These are phyloP conservation scores for Arremon brunneinucha DNA, from an alignment of 2,797 vertebrate genomes.

Conservation along the genomic window DNA sequence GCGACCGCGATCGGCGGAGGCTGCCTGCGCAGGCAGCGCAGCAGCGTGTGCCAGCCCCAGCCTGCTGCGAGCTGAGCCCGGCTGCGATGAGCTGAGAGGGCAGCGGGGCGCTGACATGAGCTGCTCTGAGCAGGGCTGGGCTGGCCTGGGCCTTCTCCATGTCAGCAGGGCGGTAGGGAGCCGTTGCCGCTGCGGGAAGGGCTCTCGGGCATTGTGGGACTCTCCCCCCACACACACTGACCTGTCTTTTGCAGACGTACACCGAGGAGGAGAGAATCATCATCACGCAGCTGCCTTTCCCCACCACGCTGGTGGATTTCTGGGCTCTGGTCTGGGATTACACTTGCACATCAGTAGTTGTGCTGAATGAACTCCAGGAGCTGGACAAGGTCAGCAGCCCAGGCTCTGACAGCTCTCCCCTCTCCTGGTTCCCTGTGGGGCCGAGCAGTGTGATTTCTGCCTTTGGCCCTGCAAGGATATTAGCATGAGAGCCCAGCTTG, in stretches of 20 bases:
- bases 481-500: not conserved
- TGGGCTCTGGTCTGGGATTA: conserved; percentile 70
- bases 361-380: conserved; percentile 45
- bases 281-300: conserved; percentile 58
- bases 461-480: not conserved
- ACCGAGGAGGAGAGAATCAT: conserved; percentile 39
- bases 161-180: not conserved
- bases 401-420: fast-evolving
- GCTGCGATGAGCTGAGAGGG: not conserved
- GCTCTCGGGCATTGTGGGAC: not conserved
- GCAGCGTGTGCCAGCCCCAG: not conserved
- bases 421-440: fast-evolving
- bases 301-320: conserved; percentile 50
- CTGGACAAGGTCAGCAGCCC: conserved; percentile 49
- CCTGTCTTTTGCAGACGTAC: conserved; percentile 20
- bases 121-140: not conserved
- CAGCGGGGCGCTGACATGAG: not conserved
- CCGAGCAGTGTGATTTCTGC: not conserved
- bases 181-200: fast-evolving
- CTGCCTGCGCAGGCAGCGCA: not conserved
- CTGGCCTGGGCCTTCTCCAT: fast-evolving
- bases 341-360: conserved; percentile 47
- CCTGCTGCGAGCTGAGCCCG: not conserved
- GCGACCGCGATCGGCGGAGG: not conserved
- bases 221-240: fast-evolving